Percentiles rank a stretch among this genome's conserved stretches.
These are phyloP conservation scores for Acrocephalus scirpaceus DNA, from an alignment of 2,797 vertebrate genomes.

Conservation along the genomic window DNA sequence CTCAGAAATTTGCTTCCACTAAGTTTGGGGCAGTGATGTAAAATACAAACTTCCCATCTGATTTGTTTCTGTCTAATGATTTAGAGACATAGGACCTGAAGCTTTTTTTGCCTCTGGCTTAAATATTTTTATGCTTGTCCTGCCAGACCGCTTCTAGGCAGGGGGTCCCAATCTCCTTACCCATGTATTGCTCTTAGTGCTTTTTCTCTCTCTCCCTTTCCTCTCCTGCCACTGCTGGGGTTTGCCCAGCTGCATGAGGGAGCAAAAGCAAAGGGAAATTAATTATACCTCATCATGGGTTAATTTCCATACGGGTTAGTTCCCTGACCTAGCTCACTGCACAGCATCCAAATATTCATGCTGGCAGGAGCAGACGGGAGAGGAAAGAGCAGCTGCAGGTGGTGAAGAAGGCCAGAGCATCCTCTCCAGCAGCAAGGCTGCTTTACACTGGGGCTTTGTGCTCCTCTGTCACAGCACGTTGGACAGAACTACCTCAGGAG, in stretches of 20 bases:
- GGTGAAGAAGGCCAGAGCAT: not conserved
- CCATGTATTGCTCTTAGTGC: rapidly evolving
- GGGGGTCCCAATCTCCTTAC: rapidly evolving
- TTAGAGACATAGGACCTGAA: not conserved
- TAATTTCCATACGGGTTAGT: not conserved
- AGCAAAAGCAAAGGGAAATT: not conserved
- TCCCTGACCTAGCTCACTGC: not conserved
- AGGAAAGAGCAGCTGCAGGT: not conserved
- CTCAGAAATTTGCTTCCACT: not conserved
- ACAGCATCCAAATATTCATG: not conserved
- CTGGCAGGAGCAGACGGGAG: not conserved
- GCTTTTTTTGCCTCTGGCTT: not conserved
- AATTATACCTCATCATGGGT: not conserved
- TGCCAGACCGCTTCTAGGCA: not conserved
- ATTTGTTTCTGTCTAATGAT: not conserved
- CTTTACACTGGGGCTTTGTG: not conserved
- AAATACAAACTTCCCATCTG: not conserved
- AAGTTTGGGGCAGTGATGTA: not conserved
- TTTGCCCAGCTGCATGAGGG: not conserved
- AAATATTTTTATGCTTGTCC: not conserved
- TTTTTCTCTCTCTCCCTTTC: not conserved
- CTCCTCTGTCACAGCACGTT: not conserved
- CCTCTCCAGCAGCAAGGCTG: not conserved
- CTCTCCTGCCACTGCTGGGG: not conserved
- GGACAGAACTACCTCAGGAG: not conserved